Evolutionary conservation across 2,888 invertebrate species (phyloP), one percentile per base, ranked within the genome.

Genomic region (Apamea epomidion): DNA sequence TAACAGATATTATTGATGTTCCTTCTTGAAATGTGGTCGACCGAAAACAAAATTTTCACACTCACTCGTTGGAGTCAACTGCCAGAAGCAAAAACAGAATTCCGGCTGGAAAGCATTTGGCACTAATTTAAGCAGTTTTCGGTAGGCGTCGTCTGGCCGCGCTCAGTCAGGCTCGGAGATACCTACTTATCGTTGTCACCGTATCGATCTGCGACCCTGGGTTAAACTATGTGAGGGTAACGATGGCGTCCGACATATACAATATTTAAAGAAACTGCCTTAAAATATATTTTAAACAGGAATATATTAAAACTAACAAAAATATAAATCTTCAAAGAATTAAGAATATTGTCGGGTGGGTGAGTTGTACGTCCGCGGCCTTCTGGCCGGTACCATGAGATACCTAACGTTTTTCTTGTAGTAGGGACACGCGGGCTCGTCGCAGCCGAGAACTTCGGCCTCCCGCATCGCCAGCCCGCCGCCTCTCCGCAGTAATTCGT

Each of bases 371-470:
- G 83, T 89, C 48, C 95, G 92, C 86, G 94, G 91, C 87, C 95
- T 91, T 82, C 92, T 93, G 4, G 94, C 93, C 1, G 96, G 96
- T n/a, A 96, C 93, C 95, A 96, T 94, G 32, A 97, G 93, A 76
- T 94, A 95, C 60, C 92, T 92, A 18, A 94, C 83, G 82, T 96
- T 97, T 85, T 96, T 96, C 89, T 96, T 96, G 93, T 97, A 97
- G 83, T 97, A 97, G 0, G 97, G 97, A 74, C 97, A 97, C 16
- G 94, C 93, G 7, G 97, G 97, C 84, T 96, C 97, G 78, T 97
- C 96, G 85, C 97, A 97, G 37, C 97, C 97, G 21, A 94, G 84
- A 3, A 96, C 93, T 54, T 96, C 95, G 0, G 96, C 95, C 83
- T 96, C 94, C 25, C 91, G 94, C 54, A 95, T 69, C 0, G 82